These are phyloP conservation scores for Aselliscus stoliczkanus DNA, from an alignment of 2,797 vertebrate species.

Conservation along the genomic window DNA sequence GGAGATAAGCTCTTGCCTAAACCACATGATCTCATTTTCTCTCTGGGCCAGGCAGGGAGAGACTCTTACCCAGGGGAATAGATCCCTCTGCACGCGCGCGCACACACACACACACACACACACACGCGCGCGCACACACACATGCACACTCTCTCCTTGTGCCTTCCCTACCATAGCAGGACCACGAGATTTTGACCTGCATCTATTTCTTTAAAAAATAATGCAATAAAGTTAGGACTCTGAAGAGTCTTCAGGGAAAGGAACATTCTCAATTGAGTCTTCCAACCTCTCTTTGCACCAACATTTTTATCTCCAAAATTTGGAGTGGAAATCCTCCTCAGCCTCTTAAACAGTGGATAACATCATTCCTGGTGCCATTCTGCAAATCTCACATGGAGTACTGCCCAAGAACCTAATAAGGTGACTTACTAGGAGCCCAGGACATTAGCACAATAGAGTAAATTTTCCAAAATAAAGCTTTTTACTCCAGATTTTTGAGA, in stretches of 20 bases:
- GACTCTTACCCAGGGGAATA: neutral
- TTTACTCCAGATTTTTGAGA: neutral
- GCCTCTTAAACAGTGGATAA: neutral
- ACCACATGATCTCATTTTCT: neutral
- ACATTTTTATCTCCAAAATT: neutral
- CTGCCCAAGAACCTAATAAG: neutral
- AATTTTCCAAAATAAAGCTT: constrained; percentile 30
- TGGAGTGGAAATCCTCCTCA: neutral
- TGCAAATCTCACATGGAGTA: neutral
- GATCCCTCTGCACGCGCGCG: neutral
- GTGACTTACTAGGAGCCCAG: neutral
- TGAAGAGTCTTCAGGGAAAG: neutral
- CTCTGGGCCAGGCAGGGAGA: neutral
- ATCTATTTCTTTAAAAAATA: neutral
- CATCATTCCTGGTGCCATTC: neutral
- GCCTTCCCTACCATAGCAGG: neutral
- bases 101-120: neutral
- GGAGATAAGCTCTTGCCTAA: neutral
- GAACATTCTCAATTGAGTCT: neutral
- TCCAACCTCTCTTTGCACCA: neutral
- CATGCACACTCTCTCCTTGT: neutral
- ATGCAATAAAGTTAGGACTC: neutral
- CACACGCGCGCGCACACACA: neutral
- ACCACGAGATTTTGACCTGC: neutral
- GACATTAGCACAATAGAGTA: neutral